A percentile compares a stretch with the other conserved stretches of the same genome.
phyloP scores from a whole-genome alignment of 2,888 invertebrate species.

The Meloe dianella region DNA sequence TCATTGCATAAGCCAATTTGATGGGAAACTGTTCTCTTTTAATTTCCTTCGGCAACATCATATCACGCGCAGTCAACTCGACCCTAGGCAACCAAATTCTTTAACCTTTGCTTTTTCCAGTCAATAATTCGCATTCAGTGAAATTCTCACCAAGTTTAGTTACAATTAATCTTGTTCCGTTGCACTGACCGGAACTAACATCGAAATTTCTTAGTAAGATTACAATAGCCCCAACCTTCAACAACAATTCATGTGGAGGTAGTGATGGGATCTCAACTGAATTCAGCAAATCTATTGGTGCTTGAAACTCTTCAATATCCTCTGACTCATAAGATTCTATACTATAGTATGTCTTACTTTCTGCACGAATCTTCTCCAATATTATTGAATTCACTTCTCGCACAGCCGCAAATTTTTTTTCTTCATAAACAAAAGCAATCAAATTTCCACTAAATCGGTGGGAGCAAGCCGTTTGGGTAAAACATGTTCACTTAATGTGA shows the following conservation, averaged over 20 bases:
- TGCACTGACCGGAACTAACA: slow-evolving; percentile 33
- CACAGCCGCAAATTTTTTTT: neutral
- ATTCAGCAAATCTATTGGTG: slow-evolving; percentile 26
- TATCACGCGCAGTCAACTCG: no score
- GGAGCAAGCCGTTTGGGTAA: neutral
- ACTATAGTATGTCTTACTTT: slow-evolving; percentile 20
- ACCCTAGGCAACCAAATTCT: no score
- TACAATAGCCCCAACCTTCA: slow-evolving; percentile 35
- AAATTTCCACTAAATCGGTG: slow-evolving; percentile 26
- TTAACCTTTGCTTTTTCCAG: no score
- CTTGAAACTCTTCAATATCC: slow-evolving; percentile 18
- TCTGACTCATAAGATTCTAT: slow-evolving; percentile 13
- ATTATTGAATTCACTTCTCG: slow-evolving; percentile 13
- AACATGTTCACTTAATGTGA: neutral
- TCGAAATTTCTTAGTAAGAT: slow-evolving; percentile 39
- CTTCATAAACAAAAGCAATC: neutral
- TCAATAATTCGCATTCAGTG: no score
- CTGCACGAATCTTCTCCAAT: neutral
- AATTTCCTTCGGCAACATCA: no score
- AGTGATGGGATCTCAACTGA: slow-evolving; percentile 33
- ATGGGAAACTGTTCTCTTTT: no score
- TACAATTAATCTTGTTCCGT: slow-evolving; percentile 30
- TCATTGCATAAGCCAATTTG: no score
- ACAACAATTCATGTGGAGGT: slow-evolving; percentile 35
- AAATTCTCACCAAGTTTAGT: neutral